A percentile compares a stretch with the other conserved stretches of the same genome.
phyloP scores from a whole-genome alignment of 2,888 invertebrate species.

The Megalurothrips usitatus region DNA sequence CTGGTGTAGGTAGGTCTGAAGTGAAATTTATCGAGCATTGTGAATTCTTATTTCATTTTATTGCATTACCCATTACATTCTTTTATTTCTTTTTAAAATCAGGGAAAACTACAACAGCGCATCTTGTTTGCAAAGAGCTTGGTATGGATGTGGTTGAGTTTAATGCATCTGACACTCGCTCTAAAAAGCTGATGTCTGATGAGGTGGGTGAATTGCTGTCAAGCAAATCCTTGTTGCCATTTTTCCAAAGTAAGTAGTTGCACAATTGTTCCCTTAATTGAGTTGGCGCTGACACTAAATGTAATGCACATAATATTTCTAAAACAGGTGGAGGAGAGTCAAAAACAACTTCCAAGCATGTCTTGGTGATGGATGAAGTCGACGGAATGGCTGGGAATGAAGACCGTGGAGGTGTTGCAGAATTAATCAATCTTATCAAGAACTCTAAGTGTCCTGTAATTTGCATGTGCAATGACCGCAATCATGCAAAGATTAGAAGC shows the following conservation, averaged over 20 bases:
- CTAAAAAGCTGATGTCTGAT: constrained; percentile 77
- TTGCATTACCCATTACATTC: neutral
- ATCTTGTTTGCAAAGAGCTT: constrained; percentile 81
- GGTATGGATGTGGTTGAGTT: constrained; percentile 89
- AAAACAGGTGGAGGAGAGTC: constrained; percentile 41
- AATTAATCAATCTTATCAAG: constrained; percentile 88
- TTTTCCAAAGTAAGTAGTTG: constrained; percentile 56
- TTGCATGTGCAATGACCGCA: constrained; percentile 97
- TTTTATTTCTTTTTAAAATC: constrained; percentile 35
- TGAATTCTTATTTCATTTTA: neutral
- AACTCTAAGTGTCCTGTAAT: constrained; percentile 79
- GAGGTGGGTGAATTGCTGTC: constrained; percentile 76
- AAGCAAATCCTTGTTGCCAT: constrained; percentile 69
- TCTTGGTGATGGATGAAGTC: constrained; percentile 99
- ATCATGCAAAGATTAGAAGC: constrained; percentile 87
- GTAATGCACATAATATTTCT: neutral
- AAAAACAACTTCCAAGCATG: constrained; percentile 68
- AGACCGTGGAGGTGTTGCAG: constrained; percentile 95
- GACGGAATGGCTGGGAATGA: constrained; percentile 99
- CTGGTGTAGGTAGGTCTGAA: constrained; percentile 74
- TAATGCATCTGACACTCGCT: constrained; percentile 96
- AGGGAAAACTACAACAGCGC: constrained; percentile 85
- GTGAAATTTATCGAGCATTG: constrained; percentile 28
- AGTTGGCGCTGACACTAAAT: neutral
- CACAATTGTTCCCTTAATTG: neutral